Evolutionary conservation across 1,140 invertebrate species (phyloP).

Genomic region (Drosophila micromelanica): DNA sequence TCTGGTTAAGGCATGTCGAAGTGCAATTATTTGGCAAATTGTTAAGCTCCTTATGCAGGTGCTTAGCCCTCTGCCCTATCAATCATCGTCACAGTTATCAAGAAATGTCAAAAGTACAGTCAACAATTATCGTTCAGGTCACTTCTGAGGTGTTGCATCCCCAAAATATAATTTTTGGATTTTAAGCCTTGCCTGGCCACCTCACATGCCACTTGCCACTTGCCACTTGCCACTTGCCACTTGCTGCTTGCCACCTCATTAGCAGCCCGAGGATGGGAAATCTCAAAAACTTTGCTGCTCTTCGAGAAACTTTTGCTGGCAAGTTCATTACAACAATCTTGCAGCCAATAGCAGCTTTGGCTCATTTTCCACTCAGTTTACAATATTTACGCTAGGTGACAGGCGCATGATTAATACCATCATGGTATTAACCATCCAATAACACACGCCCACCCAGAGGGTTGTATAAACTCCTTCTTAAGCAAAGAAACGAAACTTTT

Average conservation of each 20-base stretch:
- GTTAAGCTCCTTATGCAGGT: conserved; percentile 41
- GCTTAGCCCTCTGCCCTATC: conserved; percentile 30
- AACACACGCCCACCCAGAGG: neutral
- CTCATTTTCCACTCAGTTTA: conserved; percentile 73
- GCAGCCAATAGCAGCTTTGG: conserved; percentile 31
- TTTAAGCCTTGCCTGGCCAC: conserved; percentile 17
- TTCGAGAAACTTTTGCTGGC: conserved; percentile 59
- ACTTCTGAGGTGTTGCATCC: conserved; percentile 11
- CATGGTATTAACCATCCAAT: conserved; percentile 57
- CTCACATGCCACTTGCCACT: conserved; percentile 34
- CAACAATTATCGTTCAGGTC: conserved; percentile 2
- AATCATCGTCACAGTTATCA: conserved; percentile 27
- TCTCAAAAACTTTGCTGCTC: conserved; percentile 55
- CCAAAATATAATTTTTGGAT: conserved; percentile 45
- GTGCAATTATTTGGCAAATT: conserved; percentile 68
- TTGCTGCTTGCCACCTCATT: conserved; percentile 42
- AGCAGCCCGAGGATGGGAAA: conserved; percentile 14
- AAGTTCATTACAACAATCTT: conserved; percentile 68
- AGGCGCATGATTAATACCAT: conserved; percentile 74
- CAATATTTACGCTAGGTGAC: conserved; percentile 78
- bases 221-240: neutral
- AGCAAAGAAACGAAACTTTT: conserved; percentile 66
- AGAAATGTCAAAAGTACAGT: conserved; percentile 52
- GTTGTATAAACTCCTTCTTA: conserved; percentile 48
- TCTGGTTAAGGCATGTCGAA: conserved; percentile 20